Evolutionary conservation across 2,113 vertebrate genomes (phyloP), one percentile per base, ranked within the genome.

Genomic region (Bos taurus): DNA sequence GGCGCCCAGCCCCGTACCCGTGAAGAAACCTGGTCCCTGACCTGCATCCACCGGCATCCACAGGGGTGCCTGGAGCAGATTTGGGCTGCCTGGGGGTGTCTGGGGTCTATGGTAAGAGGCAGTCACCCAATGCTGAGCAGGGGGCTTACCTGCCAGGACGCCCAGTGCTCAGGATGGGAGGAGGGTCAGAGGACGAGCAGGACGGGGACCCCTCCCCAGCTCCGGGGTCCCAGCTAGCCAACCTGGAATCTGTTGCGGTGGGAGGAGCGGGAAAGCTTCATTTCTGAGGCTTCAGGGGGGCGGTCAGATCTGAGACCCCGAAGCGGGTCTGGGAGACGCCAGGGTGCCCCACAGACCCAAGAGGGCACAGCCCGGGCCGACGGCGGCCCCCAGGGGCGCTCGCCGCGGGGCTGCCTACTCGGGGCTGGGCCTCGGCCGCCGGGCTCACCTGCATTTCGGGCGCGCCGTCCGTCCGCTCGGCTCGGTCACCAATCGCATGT

Each of bases 361-460:
- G 71, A 77, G 52, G 48, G 77, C 15, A 57, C 90, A 80, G 81
- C 57, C 82, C 10, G 26, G 83, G 71, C n/a, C 19, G 46, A 50
- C 23, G 4, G 80, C 21, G 23, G 81, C 40, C 91, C 89, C 93
- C 71, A 14, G 48, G 84, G 87, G 88, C 46, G 33, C 30, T 56
- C 19, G 40, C 43, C 23, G 21, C 21, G 36, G 52, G 89, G 88
- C 91, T 46, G 88, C 74, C n/a, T 1, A 46, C 84, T 56, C 9
- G 0, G 88, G 85, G 96, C 64, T 95, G 80, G 67, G 92, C 97
- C 86, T 43, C 67, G 19, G 46, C 93, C 52, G 59, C 87, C 40
- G 50, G 83, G 94, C 98, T 98, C 97, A 98, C 99, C 98, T 98
- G 98, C 98, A 98, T 98, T 93, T 97, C 97, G 97, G 97, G 59